A percentile compares a stretch with the other conserved stretches of the same genome.
These are phyloP conservation scores for Phytoseiulus persimilis DNA, from an alignment of 2,888 invertebrate species.

Conservation along the genomic window DNA sequence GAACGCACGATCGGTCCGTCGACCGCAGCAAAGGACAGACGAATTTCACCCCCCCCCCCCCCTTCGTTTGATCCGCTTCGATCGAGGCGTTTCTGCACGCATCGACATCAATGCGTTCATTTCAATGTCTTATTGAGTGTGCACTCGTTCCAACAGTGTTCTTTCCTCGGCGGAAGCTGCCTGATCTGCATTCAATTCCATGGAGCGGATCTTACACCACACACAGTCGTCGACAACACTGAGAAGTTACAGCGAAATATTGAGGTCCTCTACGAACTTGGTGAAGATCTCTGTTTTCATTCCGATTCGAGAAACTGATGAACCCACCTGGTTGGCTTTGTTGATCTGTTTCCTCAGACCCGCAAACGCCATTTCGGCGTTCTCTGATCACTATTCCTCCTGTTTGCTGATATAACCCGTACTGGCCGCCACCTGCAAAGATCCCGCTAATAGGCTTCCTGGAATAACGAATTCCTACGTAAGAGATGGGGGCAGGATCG, in stretches of 20 bases:
- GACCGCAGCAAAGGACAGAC: background rate
- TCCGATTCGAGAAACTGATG: background rate
- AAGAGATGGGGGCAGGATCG: background rate
- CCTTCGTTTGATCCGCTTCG: background rate
- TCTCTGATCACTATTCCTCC: background rate
- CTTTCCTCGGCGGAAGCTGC: background rate
- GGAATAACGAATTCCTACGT: background rate
- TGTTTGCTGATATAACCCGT: background rate
- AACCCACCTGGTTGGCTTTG: slow-evolving; percentile 89
- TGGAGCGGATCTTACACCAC: background rate
- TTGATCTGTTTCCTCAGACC: slow-evolving; percentile 98
- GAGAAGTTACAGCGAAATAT: background rate
- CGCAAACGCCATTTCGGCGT: slow-evolving; percentile 80
- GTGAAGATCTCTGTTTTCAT: background rate
- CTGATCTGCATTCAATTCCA: background rate
- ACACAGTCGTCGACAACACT: no score
- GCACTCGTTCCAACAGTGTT: no score
- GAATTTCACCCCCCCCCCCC: no score
- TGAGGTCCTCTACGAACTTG: background rate
- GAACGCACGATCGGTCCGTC: background rate
- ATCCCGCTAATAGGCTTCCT: background rate
- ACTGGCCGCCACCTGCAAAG: background rate
- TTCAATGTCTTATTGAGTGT: no score
- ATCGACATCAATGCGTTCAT: no score
- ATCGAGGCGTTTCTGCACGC: background rate